A percentile compares a stretch with the other conserved stretches of the same genome.
These are phyloP conservation scores for Tipula helvola DNA, from an alignment of 2,888 invertebrate species.

Conservation along the genomic window DNA sequence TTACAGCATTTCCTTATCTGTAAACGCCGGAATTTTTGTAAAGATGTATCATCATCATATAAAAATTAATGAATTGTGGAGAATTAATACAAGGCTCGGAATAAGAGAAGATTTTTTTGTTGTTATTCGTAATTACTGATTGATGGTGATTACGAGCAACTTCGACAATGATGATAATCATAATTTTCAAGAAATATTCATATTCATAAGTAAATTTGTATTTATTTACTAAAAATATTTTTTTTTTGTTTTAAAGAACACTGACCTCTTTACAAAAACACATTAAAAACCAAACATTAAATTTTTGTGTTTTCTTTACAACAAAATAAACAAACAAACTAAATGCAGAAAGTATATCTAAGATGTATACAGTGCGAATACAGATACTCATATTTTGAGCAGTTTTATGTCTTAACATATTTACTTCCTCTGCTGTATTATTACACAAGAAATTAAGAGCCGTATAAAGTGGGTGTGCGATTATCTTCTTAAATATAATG, in stretches of 20 bases:
- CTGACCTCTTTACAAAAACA: not conserved
- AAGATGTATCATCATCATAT: too few species aligned
- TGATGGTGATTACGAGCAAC: not conserved
- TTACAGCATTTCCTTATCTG: too few species aligned
- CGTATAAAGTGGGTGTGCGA: not conserved
- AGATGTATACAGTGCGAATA: not conserved
- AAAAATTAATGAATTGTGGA: too few species aligned
- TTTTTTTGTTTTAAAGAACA: not conserved
- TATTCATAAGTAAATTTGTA: not conserved
- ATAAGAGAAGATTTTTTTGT: too few species aligned
- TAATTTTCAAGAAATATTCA: not conserved
- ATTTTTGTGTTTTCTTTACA: not conserved
- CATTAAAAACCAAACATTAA: not conserved
- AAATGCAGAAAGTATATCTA: not conserved
- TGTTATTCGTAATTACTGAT: too few species aligned
- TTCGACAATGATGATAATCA: not conserved
- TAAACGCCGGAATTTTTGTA: too few species aligned
- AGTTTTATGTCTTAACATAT: too few species aligned
- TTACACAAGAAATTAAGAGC: too few species aligned
- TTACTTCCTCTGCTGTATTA: too few species aligned
- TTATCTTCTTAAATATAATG: not conserved
- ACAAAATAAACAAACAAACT: not conserved
- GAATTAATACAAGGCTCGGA: too few species aligned
- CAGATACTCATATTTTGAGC: not conserved
- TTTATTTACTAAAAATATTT: not conserved